Evolutionary conservation across 2,113 vertebrate genomes (phyloP).

Genomic region (Oryzias curvinotus): DNA sequence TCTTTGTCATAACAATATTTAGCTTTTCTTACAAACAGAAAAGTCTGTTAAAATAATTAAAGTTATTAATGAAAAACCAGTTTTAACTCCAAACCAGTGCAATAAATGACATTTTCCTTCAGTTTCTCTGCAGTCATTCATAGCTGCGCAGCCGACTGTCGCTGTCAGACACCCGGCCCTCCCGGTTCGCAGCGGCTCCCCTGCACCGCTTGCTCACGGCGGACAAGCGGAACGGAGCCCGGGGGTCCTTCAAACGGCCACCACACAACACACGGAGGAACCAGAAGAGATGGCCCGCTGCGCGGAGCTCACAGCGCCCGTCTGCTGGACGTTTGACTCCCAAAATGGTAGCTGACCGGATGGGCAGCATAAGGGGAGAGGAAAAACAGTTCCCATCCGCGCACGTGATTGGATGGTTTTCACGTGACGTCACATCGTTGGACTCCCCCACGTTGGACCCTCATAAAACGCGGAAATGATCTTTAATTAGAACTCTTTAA

Average conservation of each 20-base stretch:
- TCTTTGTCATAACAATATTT: too few relatives aligned
- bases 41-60: too few relatives aligned
- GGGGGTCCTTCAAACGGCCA: conserved; percentile 76
- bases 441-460: too few relatives aligned
- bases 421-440: conserved; percentile 28
- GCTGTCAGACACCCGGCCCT: conserved; percentile 78
- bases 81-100: too few relatives aligned
- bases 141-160: conserved; percentile 77
- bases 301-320: conserved; percentile 26
- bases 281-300: conserved; percentile 62
- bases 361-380: neutral
- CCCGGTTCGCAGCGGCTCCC: conserved; percentile 76
- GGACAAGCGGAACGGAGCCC: conserved; percentile 73
- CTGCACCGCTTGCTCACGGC: conserved; percentile 78
- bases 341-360: conserved; percentile 72
- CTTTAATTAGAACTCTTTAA: too few relatives aligned
- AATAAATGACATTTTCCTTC: neutral
- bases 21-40: too few relatives aligned
- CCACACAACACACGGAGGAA: conserved; percentile 81
- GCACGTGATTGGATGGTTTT: conserved; percentile 48
- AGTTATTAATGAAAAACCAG: too few relatives aligned
- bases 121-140: neutral
- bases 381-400: neutral
- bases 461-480: too few relatives aligned
- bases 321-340: conserved; percentile 70